A percentile compares a stretch with the other conserved stretches of the same genome.
phyloP scores from a whole-genome alignment of 2,888 invertebrate species.

The Cephus pulcher region DNA sequence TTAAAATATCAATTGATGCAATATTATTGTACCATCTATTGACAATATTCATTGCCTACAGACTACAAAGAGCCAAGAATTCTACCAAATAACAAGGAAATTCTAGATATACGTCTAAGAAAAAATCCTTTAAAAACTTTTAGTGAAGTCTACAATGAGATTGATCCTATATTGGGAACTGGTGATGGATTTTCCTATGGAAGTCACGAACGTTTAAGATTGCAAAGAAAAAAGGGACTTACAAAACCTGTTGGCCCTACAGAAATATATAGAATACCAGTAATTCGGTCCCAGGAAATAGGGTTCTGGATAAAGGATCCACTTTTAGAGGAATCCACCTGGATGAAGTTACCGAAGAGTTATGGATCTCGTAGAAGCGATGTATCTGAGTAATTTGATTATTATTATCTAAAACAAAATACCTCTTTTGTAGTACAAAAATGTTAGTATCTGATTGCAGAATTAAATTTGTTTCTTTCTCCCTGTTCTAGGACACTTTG shows the following conservation, averaged over 20 bases:
- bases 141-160: slow-evolving; percentile 20
- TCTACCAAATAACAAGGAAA: slow-evolving; percentile 13
- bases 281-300: slow-evolving; percentile 19
- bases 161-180: slow-evolving; percentile 21
- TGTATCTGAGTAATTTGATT: slow-evolving; percentile 19
- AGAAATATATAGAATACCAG: slow-evolving; percentile 21
- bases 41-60: neutral
- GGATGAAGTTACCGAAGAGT: slow-evolving; percentile 14
- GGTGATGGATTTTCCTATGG: slow-evolving; percentile 25
- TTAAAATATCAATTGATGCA: neutral
- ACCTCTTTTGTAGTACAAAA: too few relatives aligned
- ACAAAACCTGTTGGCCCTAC: slow-evolving; percentile 22
- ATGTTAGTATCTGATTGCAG: neutral
- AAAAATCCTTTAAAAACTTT: slow-evolving; percentile 13
- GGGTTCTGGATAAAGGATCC: slow-evolving; percentile 25
- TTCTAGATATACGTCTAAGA: slow-evolving; percentile 22
- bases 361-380: slow-evolving; percentile 17
- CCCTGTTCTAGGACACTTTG: neutral
- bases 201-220: slow-evolving; percentile 18
- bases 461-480: neutral
- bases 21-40: neutral
- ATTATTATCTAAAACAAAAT: neutral
- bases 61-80: slow-evolving; percentile 22
- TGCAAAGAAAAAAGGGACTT: slow-evolving; percentile 23
- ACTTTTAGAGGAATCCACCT: slow-evolving; percentile 15